These are phyloP conservation scores for Urocyon cinereoargenteus DNA, from an alignment of 2,797 vertebrate genomes.

Conservation along the genomic window DNA sequence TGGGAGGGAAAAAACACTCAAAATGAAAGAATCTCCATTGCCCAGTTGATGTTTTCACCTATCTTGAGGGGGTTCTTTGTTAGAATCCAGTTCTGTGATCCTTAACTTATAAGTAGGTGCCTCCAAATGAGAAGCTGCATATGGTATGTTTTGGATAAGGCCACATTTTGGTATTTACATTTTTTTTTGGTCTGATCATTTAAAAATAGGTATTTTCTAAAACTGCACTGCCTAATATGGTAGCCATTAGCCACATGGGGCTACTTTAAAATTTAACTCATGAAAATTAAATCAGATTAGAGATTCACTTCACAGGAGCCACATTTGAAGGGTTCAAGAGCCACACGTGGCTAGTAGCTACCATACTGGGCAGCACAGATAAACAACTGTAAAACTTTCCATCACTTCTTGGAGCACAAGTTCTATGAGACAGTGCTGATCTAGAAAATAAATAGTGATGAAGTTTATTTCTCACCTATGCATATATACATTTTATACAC, in stretches of 20 bases:
- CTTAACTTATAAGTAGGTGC: neutral
- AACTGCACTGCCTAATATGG: neutral
- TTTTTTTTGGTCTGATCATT: neutral
- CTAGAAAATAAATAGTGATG: neutral
- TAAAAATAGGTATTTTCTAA: neutral
- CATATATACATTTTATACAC: too few relatives aligned
- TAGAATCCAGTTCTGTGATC: neutral
- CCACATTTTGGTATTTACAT: neutral
- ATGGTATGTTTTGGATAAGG: neutral
- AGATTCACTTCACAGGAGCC: neutral
- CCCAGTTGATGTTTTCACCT: neutral
- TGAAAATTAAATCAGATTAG: slow-evolving; percentile 29
- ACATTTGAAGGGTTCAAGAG: neutral
- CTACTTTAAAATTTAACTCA: neutral
- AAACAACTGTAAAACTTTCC: neutral
- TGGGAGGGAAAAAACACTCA: neutral
- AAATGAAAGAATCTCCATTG: neutral
- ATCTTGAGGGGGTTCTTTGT: neutral
- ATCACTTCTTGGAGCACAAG: neutral
- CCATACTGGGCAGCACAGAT: neutral
- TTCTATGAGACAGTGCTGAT: neutral
- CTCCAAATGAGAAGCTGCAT: neutral
- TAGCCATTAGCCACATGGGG: neutral
- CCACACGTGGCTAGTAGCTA: neutral
- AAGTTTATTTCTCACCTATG: neutral